These are phyloP conservation scores for Cyclura pinguis DNA, from an alignment of 2,797 vertebrate species.

Conservation along the genomic window DNA sequence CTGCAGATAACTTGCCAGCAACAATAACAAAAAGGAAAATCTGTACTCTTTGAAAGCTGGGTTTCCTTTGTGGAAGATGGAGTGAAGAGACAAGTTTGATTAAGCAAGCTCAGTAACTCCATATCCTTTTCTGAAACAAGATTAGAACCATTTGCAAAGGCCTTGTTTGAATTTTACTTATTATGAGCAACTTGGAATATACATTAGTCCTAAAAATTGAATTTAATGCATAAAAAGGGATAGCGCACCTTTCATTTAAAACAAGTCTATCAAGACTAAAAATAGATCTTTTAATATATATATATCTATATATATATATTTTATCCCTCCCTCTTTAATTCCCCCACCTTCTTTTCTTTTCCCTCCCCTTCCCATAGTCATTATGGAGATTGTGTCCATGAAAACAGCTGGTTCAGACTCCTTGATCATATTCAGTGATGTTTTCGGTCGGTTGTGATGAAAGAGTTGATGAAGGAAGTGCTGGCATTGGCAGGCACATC, in stretches of 20 bases:
- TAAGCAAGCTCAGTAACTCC: constrained; percentile 46
- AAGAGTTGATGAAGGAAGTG: constrained; percentile 82
- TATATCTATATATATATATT: constrained; percentile 75
- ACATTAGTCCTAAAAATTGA: constrained; percentile 76
- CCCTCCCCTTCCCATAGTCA: constrained; percentile 82
- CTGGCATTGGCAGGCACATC: constrained; percentile 80
- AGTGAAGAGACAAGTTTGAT: constrained; percentile 55
- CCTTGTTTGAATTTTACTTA: constrained; percentile 71
- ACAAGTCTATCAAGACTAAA: constrained; percentile 88
- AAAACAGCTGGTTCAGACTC: constrained; percentile 84
- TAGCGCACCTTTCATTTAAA: constrained; percentile 88
- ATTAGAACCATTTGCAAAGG: constrained; percentile 47
- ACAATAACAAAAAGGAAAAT: constrained; percentile 22
- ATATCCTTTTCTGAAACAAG: constrained; percentile 60
- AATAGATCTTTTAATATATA: constrained; percentile 86
- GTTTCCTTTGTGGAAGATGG: constrained; percentile 59
- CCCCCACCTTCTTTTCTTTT: constrained; percentile 72
- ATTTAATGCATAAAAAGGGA: constrained; percentile 83
- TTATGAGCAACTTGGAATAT: constrained; percentile 74
- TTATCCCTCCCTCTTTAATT: constrained; percentile 79
- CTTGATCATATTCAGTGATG: constrained; percentile 82
- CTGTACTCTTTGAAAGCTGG: constrained; percentile 46
- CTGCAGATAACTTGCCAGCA: constrained; percentile 41
- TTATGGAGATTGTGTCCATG: constrained; percentile 86
- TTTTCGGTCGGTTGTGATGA: constrained; percentile 80